Base-by-base conservation (phyloP, 2,113 vertebrate species). In the Eubucco bourcierii region DNA sequence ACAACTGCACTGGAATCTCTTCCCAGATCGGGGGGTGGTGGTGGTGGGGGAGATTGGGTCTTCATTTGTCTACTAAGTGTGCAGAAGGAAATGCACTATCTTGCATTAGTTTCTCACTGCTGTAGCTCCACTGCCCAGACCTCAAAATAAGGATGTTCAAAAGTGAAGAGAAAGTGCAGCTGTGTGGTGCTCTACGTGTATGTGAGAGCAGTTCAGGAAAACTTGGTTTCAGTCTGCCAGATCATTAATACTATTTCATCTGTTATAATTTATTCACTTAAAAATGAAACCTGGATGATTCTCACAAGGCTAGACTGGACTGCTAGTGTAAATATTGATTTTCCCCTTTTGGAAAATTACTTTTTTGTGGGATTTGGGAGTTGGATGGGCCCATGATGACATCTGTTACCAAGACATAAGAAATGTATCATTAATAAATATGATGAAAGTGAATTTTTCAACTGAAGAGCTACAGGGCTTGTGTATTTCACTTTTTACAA, bases 181-280 rank as follows among this genome's bases (percentile, higher is more conserved):
- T 68, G 23, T 29, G 9, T 1, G 58, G 28, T 24, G 10, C 41
- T 2, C 65, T 58, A 2, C 13, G 3, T 4, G 1, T 21, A 4
- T 9, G 10, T 23, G 56, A 72, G 55, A 59, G 74, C 41, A 58
- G 12, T 28, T 56, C n/a, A 77, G 68, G 47, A 64, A 58, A 56
- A 18, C n/a, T n/a, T 63, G n/a, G 37, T 64, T 87, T 77, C 21
- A 19, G 13, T 34, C 18, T 90, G 63, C 39, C 53, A 74, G 68
- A 9, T 14, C 29, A 4, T 37, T 82, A 15, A 12, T 83, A 33
- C 41, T 41, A 41, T 41, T 41, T 41, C 41, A 41, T 41, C 41
- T 41, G 47, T 71, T 75, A n/a, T 31, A 55, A 67, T 94, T 75
- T 72, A 65, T 74, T 81, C 7, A 20, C 44, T 17, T 9, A 33